These are phyloP conservation scores for Cyclina sinensis DNA, from an alignment of 1,140 invertebrate species.

Conservation along the genomic window DNA sequence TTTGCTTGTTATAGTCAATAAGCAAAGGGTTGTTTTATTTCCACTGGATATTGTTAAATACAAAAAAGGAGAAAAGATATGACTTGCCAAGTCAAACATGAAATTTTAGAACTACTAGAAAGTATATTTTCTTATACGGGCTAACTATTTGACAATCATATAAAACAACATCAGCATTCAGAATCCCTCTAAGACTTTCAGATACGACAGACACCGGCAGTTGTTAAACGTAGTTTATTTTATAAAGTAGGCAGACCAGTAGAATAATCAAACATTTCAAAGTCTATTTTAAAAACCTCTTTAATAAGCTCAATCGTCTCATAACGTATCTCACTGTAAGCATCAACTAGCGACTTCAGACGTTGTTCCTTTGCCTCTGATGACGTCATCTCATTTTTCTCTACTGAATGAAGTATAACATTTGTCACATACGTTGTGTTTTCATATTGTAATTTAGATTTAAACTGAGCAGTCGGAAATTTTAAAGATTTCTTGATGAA, in stretches of 20 bases:
- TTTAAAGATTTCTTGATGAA: neutral
- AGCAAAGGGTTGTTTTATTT: no score
- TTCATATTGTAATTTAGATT: neutral
- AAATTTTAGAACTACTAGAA: no score
- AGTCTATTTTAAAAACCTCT: neutral
- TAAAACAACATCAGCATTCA: no score
- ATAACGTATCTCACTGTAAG: neutral
- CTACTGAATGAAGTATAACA: neutral
- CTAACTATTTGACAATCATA: no score
- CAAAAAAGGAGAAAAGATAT: no score
- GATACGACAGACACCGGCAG: no score
- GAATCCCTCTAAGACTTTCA: no score
- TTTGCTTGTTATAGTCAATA: no score
- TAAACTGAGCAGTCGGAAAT: conserved; percentile 6
- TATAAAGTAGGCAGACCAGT: neutral
- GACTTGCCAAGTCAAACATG: no score
- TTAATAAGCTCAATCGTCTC: neutral
- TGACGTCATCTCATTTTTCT: neutral
- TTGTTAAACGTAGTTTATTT: no score
- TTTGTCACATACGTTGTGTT: neutral
- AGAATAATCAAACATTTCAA: neutral
- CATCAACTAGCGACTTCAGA: neutral
- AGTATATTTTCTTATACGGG: no score
- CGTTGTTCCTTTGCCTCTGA: neutral
- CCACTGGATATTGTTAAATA: no score